Base-by-base conservation (phyloP, 2,113 vertebrate species). In the Chrysochloris asiatica region DNA sequence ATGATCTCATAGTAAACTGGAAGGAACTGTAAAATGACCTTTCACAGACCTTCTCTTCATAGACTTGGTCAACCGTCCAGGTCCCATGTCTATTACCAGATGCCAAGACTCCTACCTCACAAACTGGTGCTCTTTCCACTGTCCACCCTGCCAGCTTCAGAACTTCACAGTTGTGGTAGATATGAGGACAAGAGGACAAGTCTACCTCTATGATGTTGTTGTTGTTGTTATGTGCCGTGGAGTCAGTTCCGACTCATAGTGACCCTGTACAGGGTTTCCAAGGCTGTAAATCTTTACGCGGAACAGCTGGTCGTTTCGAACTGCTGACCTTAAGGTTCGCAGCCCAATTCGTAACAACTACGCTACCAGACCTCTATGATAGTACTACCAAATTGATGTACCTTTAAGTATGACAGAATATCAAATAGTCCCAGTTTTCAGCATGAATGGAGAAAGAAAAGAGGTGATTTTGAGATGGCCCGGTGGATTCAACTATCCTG, bases 391-490 rank as follows among this genome's bases (percentile, higher is more conserved):
- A 10, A 19, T 8, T 33, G 28, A 22, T 19, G 30, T 56, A 38
- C 26, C 41, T 65, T 45, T 22, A 61, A 78, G 72, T 69, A 26
- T 69, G 43, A 33, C 21, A 71, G 65, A 54, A 82, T 52, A 80
- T 67, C 41, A 4, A 47, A 80, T 85, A 19, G 16, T 3, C 24
- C 52, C 38, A 11, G 6, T 77, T 88, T 93, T 82, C 33, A 81
- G 16, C 3, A 24, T 81, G 50, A 93, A 22, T 63, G 24, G 43
- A 89, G 48, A 85, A 89, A 76, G 61, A 88, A 89, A 91, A 30
- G 45, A 86, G 41, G 52, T 21, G 50, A 12, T 52, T 88, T 50
- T 91, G 41, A 87, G 33, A 82, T n/a, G n/a, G n/a, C n/a, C n/a
- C n/a, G n/a, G n/a, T n/a, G n/a, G 61, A 38, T 73, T 86, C 43